Evolutionary conservation across 2,888 invertebrate genomes (phyloP).

Genomic region (Orchestes rusci): DNA sequence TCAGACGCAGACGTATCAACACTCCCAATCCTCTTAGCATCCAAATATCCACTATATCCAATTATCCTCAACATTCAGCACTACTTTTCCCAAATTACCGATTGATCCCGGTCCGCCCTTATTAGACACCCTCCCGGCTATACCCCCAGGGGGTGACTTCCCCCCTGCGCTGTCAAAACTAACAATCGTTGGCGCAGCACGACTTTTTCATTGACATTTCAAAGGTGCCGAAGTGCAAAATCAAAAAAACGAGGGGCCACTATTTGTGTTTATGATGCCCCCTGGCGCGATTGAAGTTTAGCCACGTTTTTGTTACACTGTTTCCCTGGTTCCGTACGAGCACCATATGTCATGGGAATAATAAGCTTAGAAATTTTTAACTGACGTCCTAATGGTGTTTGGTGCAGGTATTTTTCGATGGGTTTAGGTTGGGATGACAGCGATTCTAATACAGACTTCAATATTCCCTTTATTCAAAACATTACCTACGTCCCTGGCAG

Average conservation of each 20-base stretch:
- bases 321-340: slow-evolving; percentile 33
- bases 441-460: too few relatives aligned
- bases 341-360: slow-evolving; percentile 40
- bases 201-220: slow-evolving; percentile 37
- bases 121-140: slow-evolving; percentile 38
- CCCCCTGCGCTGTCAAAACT: slow-evolving; percentile 28
- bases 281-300: slow-evolving; percentile 40
- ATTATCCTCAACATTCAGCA: too few relatives aligned
- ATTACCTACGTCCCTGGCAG: too few relatives aligned
- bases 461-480: too few relatives aligned
- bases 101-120: slow-evolving; percentile 36
- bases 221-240: slow-evolving; percentile 45
- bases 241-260: slow-evolving; percentile 38
- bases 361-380: slow-evolving; percentile 36
- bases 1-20: too few relatives aligned
- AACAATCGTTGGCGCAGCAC: slow-evolving; percentile 36
- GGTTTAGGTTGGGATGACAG: too few relatives aligned
- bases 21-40: too few relatives aligned
- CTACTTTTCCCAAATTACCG: too few relatives aligned
- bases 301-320: slow-evolving; percentile 42
- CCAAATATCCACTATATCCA: too few relatives aligned
- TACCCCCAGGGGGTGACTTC: too few relatives aligned
- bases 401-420: too few relatives aligned
- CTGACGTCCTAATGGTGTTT: slow-evolving; percentile 32
- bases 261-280: slow-evolving; percentile 44